Evolutionary conservation across 2,888 invertebrate genomes (phyloP).

Genomic region (Xestia sexstrigata): DNA sequence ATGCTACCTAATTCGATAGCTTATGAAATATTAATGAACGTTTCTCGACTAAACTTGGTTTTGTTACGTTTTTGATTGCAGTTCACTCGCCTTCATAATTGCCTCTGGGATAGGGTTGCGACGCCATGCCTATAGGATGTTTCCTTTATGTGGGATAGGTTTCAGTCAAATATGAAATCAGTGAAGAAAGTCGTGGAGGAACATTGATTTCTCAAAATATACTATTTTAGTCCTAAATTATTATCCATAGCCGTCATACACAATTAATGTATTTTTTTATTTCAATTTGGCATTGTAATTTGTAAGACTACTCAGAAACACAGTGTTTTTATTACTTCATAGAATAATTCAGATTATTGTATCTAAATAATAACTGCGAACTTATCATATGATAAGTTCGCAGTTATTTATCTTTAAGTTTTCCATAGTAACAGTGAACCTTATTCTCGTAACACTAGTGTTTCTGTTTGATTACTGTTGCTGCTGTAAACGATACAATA

Average conservation of each 20-base stretch:
- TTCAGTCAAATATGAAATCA: neutral
- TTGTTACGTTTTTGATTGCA: conserved; percentile 89
- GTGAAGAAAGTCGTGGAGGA: neutral
- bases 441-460: neutral
- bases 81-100: conserved; percentile 88
- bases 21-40: conserved; percentile 85
- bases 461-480: neutral
- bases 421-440: neutral
- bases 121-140: conserved; percentile 72
- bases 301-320: neutral
- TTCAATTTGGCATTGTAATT: neutral
- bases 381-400: neutral
- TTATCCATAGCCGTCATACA: neutral
- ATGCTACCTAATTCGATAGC: conserved; percentile 85
- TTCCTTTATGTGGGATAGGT: conserved; percentile 24
- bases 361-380: no score
- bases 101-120: conserved; percentile 88
- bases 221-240: neutral
- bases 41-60: conserved; percentile 85
- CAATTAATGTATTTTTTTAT: neutral
- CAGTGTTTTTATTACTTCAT: neutral
- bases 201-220: neutral
- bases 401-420: neutral
- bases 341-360: neutral
- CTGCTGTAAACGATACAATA: no score